Conservation (phyloP, 2,888 invertebrate species). For the Drosophila kuntzei region DNA sequence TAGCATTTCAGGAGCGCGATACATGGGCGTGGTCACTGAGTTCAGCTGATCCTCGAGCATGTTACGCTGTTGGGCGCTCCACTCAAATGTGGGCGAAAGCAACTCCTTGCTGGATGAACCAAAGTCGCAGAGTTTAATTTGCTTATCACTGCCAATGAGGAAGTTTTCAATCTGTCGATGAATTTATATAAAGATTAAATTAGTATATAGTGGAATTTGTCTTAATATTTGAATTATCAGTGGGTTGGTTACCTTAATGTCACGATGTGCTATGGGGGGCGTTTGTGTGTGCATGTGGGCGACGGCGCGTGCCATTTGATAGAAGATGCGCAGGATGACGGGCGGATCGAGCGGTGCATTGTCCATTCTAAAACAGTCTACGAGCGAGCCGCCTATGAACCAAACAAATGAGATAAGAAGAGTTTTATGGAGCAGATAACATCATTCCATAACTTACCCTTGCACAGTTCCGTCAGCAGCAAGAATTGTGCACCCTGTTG, state of each 20-base stretch:
- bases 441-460: slow-evolving; percentile 87
- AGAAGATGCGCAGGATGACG: slow-evolving; percentile 93
- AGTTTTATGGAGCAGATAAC: background rate
- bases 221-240: background rate
- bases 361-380: slow-evolving; percentile 82
- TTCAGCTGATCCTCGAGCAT: slow-evolving; percentile 93
- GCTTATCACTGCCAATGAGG: slow-evolving; percentile 93
- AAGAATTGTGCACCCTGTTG: slow-evolving; percentile 95
- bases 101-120: slow-evolving; percentile 96
- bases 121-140: slow-evolving; percentile 98
- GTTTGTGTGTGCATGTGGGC: slow-evolving; percentile 96
- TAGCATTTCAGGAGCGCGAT: slow-evolving; percentile 98
- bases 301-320: slow-evolving; percentile 95
- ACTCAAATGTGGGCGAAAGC: slow-evolving; percentile 93
- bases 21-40: slow-evolving; percentile 94
- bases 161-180: slow-evolving; percentile 93
- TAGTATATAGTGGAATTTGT: too few species aligned
- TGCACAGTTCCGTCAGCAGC: slow-evolving; percentile 96
- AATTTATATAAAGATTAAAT: background rate
- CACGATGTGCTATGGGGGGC: slow-evolving; percentile 97
- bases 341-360: slow-evolving; percentile 83
- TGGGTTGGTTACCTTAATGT: slow-evolving; percentile 90
- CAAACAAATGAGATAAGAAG: background rate
- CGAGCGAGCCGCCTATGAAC: slow-evolving; percentile 83
- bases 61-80: slow-evolving; percentile 96